Evolutionary conservation across 2,113 vertebrate species (phyloP).

Genomic region (Otocyon megalotis): DNA sequence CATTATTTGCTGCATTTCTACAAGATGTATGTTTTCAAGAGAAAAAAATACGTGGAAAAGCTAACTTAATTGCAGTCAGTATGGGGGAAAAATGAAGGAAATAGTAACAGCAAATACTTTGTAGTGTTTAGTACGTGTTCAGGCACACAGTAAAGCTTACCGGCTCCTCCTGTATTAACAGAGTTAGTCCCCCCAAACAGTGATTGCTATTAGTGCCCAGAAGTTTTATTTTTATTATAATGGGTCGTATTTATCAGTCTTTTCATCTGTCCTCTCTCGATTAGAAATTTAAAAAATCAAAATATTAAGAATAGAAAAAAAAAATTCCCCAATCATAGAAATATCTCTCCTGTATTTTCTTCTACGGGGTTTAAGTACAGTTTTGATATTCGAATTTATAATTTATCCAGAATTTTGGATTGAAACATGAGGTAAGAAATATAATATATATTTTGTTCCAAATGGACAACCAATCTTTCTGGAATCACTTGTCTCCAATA

Average conservation of each 20-base stretch:
- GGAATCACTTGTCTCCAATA: background rate
- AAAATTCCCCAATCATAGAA: background rate
- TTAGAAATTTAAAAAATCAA: constrained; percentile 4
- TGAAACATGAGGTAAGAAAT: background rate
- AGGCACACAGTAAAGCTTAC: background rate
- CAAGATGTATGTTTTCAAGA: constrained; percentile 3
- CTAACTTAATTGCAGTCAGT: background rate
- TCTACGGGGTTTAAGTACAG: background rate
- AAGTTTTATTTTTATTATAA: constrained; percentile 34
- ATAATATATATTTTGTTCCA: background rate
- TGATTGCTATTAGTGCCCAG: background rate
- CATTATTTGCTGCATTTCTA: background rate
- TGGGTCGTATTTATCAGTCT: background rate
- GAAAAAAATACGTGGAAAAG: constrained; percentile 28
- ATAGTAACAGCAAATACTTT: background rate
- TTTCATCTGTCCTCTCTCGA: background rate
- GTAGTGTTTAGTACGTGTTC: background rate
- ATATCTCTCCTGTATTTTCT: constrained; percentile 4
- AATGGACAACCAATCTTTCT: background rate
- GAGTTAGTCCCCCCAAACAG: constrained; percentile 18
- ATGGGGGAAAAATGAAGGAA: background rate
- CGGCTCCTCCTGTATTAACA: background rate
- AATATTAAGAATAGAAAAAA: background rate
- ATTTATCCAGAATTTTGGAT: constrained; percentile 38
- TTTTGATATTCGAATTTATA: background rate